Conservation (phyloP, 2,888 invertebrate genomes). For the Ornithoptera priamus region DNA sequence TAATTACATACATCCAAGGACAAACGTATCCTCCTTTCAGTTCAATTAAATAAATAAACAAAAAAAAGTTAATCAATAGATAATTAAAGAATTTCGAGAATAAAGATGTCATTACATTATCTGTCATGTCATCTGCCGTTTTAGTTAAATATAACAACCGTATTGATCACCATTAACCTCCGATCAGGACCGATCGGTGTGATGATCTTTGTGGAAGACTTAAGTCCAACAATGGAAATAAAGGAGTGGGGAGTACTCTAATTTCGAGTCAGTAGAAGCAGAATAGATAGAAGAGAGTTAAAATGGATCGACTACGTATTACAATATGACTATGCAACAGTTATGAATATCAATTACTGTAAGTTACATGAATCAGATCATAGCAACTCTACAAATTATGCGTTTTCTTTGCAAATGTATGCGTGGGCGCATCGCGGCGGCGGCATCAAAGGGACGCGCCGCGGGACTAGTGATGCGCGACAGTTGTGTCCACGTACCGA, state of each 20-base stretch:
- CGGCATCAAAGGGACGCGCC: constrained; percentile 27
- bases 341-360: background rate
- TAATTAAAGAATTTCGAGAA: background rate
- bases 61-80: background rate
- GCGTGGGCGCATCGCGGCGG: constrained; percentile 16
- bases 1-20: constrained; percentile 7
- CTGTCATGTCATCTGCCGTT: too few species aligned
- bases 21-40: constrained; percentile 3
- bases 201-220: too few species aligned
- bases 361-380: constrained; percentile 5
- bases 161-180: too few species aligned
- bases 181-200: too few species aligned
- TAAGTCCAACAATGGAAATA: too few species aligned
- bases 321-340: background rate
- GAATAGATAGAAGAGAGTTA: background rate
- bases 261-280: too few species aligned
- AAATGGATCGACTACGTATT: background rate
- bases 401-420: constrained; percentile 16
- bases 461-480: constrained; percentile 23
- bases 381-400: constrained; percentile 4
- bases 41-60: background rate
- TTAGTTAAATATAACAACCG: too few species aligned
- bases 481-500: constrained; percentile 8
- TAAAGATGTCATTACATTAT: background rate
- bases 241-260: too few species aligned